Evolutionary conservation across 1,140 invertebrate species (phyloP).

Genomic region (Nasonia longicornis): DNA sequence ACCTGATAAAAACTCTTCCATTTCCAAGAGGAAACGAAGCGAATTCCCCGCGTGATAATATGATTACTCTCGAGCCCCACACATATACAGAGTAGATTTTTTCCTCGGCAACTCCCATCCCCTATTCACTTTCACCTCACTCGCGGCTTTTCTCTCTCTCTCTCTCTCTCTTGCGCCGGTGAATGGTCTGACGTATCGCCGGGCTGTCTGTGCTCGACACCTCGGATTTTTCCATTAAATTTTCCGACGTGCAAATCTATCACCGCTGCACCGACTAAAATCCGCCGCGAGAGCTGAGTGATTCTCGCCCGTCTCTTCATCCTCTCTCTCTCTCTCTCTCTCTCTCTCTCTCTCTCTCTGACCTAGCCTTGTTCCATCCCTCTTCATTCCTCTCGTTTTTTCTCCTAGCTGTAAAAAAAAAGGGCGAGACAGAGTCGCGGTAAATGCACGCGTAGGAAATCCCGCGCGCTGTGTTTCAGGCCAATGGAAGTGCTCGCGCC

Average conservation of each 20-base stretch:
- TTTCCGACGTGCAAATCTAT: constrained; percentile 68
- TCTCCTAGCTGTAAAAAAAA: not conserved
- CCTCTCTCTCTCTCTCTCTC: not conserved
- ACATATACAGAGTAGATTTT: constrained; percentile 13
- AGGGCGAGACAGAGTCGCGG: not conserved
- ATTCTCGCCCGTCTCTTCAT: constrained; percentile 9
- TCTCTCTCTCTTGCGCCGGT: constrained; percentile 46
- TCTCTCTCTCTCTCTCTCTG: not conserved
- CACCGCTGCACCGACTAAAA: constrained; percentile 51
- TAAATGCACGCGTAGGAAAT: not conserved
- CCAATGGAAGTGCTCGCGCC: constrained; percentile 56
- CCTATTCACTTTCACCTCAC: constrained; percentile 34
- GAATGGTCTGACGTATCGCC: constrained; percentile 67
- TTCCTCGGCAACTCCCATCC: constrained; percentile 25
- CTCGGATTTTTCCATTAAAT: constrained; percentile 69
- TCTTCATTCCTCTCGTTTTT: not conserved
- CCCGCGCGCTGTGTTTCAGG: constrained; percentile 15
- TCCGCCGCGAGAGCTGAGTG: not conserved
- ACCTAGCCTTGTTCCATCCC: not conserved
- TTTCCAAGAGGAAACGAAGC: not conserved
- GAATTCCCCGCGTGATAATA: not conserved
- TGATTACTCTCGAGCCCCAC: not conserved
- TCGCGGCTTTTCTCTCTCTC: not conserved
- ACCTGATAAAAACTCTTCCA: not conserved
- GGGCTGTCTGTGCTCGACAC: constrained; percentile 67